A percentile compares a stretch with the other conserved stretches of the same genome.
phyloP scores from a whole-genome alignment of 2,888 invertebrate species.

The Parascotia fuliginaria region DNA sequence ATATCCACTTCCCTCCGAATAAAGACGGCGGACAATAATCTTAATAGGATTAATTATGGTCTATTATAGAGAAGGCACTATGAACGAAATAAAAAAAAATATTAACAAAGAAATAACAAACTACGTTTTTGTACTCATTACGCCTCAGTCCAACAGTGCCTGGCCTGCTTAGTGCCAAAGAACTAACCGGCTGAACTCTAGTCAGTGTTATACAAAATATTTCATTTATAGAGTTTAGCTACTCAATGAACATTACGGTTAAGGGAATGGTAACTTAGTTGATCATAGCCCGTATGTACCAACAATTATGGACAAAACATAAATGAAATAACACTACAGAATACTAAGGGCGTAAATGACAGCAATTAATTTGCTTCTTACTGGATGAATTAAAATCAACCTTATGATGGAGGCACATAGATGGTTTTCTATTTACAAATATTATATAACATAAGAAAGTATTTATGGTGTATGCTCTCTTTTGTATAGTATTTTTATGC shows the following conservation, averaged over 20 bases:
- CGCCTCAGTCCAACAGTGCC: not conserved
- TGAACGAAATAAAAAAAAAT: too few relatives aligned
- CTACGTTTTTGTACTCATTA: not conserved
- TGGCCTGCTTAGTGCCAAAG: conserved; percentile 24
- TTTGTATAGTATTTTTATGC: too few relatives aligned
- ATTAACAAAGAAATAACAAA: not conserved
- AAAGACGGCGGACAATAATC: too few relatives aligned
- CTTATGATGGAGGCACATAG: not conserved
- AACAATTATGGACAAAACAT: not conserved
- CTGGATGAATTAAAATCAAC: not conserved
- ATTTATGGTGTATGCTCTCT: too few relatives aligned
- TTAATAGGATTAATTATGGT: too few relatives aligned
- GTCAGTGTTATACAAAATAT: conserved; percentile 20
- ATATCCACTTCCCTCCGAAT: too few relatives aligned
- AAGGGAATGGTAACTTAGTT: conserved; percentile 17
- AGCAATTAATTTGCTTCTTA: not conserved
- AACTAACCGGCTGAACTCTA: conserved; percentile 36
- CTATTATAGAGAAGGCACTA: too few relatives aligned
- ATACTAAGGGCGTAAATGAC: not conserved
- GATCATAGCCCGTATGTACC: conserved; percentile 4
- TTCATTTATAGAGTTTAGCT: conserved; percentile 4
- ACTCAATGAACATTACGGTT: conserved; percentile 10
- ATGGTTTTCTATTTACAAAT: not conserved
- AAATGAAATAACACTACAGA: conserved; percentile 1
- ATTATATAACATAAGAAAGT: too few relatives aligned